Conservation (phyloP, 2,113 vertebrate genomes). For the Onychorhynchus coronatus region DNA sequence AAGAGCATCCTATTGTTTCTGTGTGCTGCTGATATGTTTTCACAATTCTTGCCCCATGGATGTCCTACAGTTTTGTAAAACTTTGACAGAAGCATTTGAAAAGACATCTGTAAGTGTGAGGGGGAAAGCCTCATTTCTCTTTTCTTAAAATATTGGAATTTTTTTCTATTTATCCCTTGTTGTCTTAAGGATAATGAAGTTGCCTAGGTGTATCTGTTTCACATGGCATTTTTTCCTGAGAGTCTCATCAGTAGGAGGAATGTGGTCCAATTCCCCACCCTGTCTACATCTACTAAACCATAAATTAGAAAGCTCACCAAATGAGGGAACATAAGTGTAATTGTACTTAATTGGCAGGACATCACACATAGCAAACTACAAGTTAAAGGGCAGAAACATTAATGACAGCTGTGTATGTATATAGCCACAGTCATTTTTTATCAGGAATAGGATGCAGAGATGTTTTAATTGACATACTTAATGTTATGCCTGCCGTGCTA, state of each 20-base stretch:
- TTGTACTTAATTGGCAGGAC: slow-evolving; percentile 13
- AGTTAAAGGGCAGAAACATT: background rate
- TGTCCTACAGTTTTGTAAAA: background rate
- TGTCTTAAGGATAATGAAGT: background rate
- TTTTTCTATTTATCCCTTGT: background rate
- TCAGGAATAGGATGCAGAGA: background rate
- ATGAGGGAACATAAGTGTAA: background rate
- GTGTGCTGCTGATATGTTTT: background rate
- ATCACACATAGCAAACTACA: background rate
- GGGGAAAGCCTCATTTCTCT: fast-evolving
- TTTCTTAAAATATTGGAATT: background rate
- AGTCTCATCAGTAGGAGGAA: background rate
- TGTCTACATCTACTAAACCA: background rate
- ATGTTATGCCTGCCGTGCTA: background rate
- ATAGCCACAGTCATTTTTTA: background rate
- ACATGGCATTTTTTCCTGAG: background rate
- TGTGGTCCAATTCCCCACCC: background rate
- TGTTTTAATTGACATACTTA: background rate
- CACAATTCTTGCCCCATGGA: background rate
- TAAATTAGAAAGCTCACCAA: background rate
- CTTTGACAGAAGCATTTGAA: background rate
- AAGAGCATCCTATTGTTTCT: background rate
- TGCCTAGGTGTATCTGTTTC: background rate
- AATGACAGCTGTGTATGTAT: background rate
- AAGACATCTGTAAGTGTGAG: background rate